Evolutionary conservation across 30 jellyfish, hydroid and myxozoan genomes (phyloP), one percentile per base, ranked within the genome.

Genomic region (Pelagia noctiluca): DNA sequence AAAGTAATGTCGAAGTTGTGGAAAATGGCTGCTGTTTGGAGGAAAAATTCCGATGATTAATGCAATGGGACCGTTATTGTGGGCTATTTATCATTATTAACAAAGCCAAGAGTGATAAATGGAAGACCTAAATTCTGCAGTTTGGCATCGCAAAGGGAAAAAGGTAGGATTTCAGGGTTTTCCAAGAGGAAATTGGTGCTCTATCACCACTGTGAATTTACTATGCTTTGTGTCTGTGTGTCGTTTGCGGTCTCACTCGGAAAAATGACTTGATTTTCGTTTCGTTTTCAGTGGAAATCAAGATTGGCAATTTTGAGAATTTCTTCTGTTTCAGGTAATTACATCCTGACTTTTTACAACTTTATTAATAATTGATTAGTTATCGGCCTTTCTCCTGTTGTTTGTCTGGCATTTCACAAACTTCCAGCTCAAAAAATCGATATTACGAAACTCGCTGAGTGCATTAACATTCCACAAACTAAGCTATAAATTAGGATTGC

Each of bases 61-160:
- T 81, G 84, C 67, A 46, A 63, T 81, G 65, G 67, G 69, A 29
- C n/a, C n/a, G n/a, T n/a, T n/a, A 81, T 50, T 60, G 50, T 47
- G 83, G 91, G 70, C 67, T 81, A 81, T 68, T 57, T 38, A 42
- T 42, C 50, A 64, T 64, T 81, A 66, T 81, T 50, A 64, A 21
- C 7, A 62, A 69, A 66, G 67, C 52, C 50, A 22, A 35, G 33
- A 50, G 67, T 35, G 81, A 34, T 35, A 61, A 33, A 91, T 91
- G 98, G 98, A 85, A 47, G 47, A 84, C 32, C 82, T 91, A 48
- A 93, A 85, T 77, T 76, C 79, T 50, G 60, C 94, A 36, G 91
- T 91, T 71, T 78, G 84, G 76, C 87, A 79, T 52, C 84, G 98
- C 75, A 94, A 91, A 91, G 98, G 98, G 30, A 91, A 85, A 76